Evolutionary conservation across 2,888 invertebrate species (phyloP).

Genomic region (Yponomeuta cagnagella): DNA sequence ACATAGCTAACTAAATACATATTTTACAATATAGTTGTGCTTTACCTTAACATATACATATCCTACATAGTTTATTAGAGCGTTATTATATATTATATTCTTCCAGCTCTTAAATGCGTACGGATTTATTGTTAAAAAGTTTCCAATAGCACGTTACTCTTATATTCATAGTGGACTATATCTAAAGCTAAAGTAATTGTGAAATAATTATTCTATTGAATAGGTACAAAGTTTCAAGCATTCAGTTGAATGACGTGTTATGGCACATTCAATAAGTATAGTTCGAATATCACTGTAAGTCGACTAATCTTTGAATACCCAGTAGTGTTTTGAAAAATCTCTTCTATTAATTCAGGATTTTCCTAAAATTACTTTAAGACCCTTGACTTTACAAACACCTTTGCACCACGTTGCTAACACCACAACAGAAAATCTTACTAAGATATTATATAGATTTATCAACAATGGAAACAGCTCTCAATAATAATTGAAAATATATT

Average conservation of each 20-base stretch:
- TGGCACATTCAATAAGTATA: slow-evolving; percentile 7
- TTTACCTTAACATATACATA: slow-evolving; percentile 1
- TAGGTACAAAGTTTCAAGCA: slow-evolving; percentile 8
- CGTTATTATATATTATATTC: not conserved
- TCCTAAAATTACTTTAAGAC: too few species aligned
- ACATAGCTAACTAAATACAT: slow-evolving; percentile 9
- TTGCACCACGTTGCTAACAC: too few species aligned
- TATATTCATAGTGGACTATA: not conserved
- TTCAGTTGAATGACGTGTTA: not conserved
- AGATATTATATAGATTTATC: too few species aligned
- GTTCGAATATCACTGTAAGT: not conserved
- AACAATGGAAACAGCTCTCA: too few species aligned
- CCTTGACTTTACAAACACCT: too few species aligned
- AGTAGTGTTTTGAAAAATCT: not conserved
- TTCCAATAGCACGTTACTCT: not conserved
- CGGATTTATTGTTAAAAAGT: not conserved
- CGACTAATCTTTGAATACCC: not conserved
- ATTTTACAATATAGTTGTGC: slow-evolving; percentile 5
- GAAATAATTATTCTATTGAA: slow-evolving; percentile 7
- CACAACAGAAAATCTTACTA: too few species aligned
- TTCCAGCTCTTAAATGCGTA: slow-evolving; percentile 7
- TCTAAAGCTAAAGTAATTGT: slow-evolving; percentile 8
- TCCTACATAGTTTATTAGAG: not conserved
- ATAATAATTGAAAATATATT: not conserved
- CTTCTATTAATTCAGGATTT: too few species aligned